A percentile compares a stretch with the other conserved stretches of the same genome.
These are phyloP conservation scores for Tragulus kanchil DNA, from an alignment of 2,113 vertebrate species.

Conservation along the genomic window DNA sequence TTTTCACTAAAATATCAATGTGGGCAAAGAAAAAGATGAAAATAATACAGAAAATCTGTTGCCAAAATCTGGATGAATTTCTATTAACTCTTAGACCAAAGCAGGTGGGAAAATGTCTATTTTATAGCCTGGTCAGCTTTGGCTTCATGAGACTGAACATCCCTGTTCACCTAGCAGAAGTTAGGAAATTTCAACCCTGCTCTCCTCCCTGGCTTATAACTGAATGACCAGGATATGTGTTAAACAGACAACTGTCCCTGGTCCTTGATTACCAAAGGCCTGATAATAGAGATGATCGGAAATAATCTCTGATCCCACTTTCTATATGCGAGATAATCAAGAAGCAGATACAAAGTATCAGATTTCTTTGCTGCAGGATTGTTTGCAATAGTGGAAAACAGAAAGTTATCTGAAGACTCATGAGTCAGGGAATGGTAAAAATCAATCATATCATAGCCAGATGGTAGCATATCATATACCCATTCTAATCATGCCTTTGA, in stretches of 20 bases:
- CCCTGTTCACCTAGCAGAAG: not conserved
- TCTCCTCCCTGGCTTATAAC: not conserved
- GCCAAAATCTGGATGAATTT: not conserved
- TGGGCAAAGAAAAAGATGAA: not conserved
- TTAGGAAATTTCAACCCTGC: not conserved
- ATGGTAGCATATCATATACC: not conserved
- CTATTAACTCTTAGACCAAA: not conserved
- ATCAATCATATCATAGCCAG: not conserved
- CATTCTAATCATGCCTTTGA: slow-evolving; percentile 31
- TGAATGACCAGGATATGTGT: not conserved
- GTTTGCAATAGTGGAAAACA: not conserved
- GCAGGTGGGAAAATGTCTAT: not conserved
- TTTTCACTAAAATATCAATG: not conserved
- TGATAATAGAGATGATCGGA: not conserved
- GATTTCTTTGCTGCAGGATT: not conserved
- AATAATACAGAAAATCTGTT: not conserved
- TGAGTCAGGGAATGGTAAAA: not conserved
- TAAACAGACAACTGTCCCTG: not conserved
- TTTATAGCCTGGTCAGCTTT: not conserved
- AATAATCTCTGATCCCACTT: not conserved
- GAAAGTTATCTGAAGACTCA: not conserved
- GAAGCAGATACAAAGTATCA: not conserved
- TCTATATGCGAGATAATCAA: not conserved
- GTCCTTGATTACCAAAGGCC: not conserved
- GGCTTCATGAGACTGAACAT: not conserved